Conservation (phyloP, 2,888 invertebrate genomes). For the Rhimphoctona megacephalus region DNA sequence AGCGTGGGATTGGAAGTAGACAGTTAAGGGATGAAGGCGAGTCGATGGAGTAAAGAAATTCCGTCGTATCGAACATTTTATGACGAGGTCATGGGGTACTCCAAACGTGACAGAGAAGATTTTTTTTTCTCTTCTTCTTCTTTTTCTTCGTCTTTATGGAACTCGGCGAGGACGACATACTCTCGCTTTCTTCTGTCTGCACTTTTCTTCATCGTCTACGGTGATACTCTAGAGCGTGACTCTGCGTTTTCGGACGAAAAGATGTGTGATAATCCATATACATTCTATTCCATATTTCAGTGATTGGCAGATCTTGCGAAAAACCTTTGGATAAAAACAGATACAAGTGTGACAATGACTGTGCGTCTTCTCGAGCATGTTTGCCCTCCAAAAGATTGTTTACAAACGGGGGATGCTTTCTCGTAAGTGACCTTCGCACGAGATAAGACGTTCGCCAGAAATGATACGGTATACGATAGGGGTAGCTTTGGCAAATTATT, state of each 20-base stretch:
- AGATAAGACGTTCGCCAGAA: conserved; percentile 22
- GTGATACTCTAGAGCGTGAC: conserved; percentile 23
- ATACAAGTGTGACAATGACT: neutral
- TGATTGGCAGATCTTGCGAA: conserved; percentile 10
- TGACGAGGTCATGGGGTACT: conserved; percentile 35
- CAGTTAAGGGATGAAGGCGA: conserved; percentile 1
- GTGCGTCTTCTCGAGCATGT: neutral
- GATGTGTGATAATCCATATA: neutral
- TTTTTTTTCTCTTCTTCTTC: conserved; percentile 18
- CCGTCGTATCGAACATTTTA: conserved; percentile 28
- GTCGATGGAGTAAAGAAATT: conserved; percentile 45
- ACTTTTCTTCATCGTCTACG: conserved; percentile 3
- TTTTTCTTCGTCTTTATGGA: conserved; percentile 42
- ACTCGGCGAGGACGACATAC: conserved; percentile 34
- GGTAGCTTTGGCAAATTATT: conserved; percentile 72
- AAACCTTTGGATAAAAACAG: neutral
- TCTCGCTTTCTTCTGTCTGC: conserved; percentile 25
- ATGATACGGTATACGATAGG: conserved; percentile 10
- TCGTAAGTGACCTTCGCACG: conserved; percentile 45
- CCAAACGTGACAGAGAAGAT: conserved; percentile 44
- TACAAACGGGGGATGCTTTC: conserved; percentile 49
- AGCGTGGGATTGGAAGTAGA: conserved; percentile 30
- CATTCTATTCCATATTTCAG: neutral
- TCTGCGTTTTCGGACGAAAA: conserved; percentile 22
- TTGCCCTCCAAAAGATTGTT: neutral